Evolutionary conservation across 2,113 vertebrate genomes (phyloP).

Genomic region (Pipa parva): DNA sequence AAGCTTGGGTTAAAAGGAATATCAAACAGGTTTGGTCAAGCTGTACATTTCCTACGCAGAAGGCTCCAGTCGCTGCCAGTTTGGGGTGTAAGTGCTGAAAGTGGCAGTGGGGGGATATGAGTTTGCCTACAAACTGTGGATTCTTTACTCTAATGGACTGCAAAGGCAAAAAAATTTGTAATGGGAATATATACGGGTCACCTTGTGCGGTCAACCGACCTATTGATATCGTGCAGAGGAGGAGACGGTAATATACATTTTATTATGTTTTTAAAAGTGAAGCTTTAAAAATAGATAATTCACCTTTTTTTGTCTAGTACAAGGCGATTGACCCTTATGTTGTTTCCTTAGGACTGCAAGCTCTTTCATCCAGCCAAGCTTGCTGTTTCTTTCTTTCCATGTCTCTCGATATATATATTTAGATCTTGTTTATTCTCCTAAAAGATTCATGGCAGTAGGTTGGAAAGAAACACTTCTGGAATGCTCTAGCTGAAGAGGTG

Average conservation of each 20-base stretch:
- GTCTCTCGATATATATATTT: too few relatives aligned
- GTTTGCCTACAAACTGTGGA: slow-evolving; percentile 61
- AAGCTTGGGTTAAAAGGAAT: neutral
- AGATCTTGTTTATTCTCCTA: too few relatives aligned
- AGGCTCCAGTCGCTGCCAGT: neutral
- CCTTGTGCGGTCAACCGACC: slow-evolving; percentile 68
- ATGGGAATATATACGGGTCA: slow-evolving; percentile 62
- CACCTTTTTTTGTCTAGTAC: too few relatives aligned
- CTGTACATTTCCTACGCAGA: neutral
- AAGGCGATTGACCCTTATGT: too few relatives aligned
- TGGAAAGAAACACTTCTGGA: too few relatives aligned
- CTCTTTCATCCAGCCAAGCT: too few relatives aligned
- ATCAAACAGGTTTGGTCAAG: neutral
- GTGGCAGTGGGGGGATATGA: slow-evolving; percentile 50
- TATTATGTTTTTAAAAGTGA: neutral
- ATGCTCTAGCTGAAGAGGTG: too few relatives aligned
- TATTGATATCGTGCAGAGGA: slow-evolving; percentile 70
- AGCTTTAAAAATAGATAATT: too few relatives aligned
- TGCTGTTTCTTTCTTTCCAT: too few relatives aligned
- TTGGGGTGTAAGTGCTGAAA: neutral
- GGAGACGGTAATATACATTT: slow-evolving; percentile 64
- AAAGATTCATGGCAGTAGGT: too few relatives aligned
- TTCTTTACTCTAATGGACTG: slow-evolving; percentile 54
- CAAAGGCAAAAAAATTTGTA: slow-evolving; percentile 20
- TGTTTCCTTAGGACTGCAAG: too few relatives aligned